phyloP scores from a whole-genome alignment of 2,888 invertebrate genomes.

The Drosophila leonis region DNA sequence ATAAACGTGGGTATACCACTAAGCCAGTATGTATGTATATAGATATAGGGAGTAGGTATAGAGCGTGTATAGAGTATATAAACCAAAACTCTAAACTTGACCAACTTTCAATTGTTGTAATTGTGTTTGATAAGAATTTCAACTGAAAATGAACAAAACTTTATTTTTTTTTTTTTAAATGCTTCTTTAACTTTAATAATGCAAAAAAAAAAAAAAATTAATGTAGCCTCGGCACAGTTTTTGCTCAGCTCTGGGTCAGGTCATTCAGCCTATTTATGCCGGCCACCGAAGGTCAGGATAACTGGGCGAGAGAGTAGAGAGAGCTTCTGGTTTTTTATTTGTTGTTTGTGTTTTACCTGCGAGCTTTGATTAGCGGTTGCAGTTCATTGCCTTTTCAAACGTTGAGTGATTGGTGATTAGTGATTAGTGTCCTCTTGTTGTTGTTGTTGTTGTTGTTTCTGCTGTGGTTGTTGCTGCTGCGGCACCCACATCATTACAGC shows the following conservation, averaged over 20 bases:
- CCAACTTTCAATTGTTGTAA: no score
- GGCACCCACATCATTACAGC: constrained; percentile 50
- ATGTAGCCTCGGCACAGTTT: background rate
- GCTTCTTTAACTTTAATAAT: no score
- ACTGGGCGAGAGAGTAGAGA: background rate
- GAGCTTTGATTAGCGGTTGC: constrained; percentile 83
- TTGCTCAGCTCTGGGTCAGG: background rate
- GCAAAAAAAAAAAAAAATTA: no score
- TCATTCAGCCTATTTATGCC: background rate
- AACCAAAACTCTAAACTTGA: no score
- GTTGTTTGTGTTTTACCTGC: constrained; percentile 19
- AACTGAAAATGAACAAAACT: no score
- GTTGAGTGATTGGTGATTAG: constrained; percentile 37
- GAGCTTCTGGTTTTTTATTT: background rate
- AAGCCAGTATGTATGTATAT: no score
- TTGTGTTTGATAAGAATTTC: no score
- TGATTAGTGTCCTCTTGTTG: constrained; percentile 27
- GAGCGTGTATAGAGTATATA: no score
- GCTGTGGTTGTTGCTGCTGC: constrained; percentile 27
- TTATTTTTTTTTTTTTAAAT: no score
- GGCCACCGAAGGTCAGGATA: constrained; percentile 31
- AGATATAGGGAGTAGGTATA: no score
- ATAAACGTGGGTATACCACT: no score
- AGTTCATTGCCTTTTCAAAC: constrained; percentile 75
- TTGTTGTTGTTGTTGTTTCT: constrained; percentile 38